Evolutionary conservation across 2,888 invertebrate genomes (phyloP), one percentile per base, ranked within the genome.

Genomic region (Dynastes tityus): DNA sequence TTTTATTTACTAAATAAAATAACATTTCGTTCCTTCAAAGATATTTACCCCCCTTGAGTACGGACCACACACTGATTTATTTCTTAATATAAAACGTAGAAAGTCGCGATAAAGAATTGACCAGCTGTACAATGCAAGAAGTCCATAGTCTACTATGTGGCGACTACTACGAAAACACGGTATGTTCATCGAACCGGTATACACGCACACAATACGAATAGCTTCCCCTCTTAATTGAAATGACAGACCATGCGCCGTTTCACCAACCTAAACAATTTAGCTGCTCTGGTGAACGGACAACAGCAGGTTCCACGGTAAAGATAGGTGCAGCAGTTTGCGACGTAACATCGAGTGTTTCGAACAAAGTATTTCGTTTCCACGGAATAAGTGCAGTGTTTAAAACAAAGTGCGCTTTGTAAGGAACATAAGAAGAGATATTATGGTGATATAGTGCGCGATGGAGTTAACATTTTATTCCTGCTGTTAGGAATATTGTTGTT

Each of bases 221-320:
- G 22, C 37, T 71, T 55, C 49, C 58, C 71, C 71, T 58, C 49
- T 51, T 71, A 58, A 71, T 71, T 58, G 58, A 29, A 71, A 58
- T n/a, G 71, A 27, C 67, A 22, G 67, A 55, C 71, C 71, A 58
- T 71, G 58, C 55, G 71, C 58, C 58, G 71, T 71, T 71, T 71
- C 58, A 37, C 71, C 71, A 71, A 2, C 32, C 37, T 32, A 71
- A 71, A 37, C 49, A 61, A 68, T 49, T 32, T 40, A 70, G 53
- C 55, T 37, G 61, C 27, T 27, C 5, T 29, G 61, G 61, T 29
- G 61, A 61, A 61, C 32, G 55, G 37, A 22, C 9, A 67, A 45
- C 67, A 11, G 37, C 51, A 51, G 27, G 29, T 61, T 61, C 27
- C 5, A 11, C 22, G 22, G 55, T 9, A 61, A 61, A 61, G 61